Evolutionary conservation across 2,113 vertebrate species (phyloP), one percentile per base, ranked within the genome.

Genomic region (Reinhardtius hippoglossoides): DNA sequence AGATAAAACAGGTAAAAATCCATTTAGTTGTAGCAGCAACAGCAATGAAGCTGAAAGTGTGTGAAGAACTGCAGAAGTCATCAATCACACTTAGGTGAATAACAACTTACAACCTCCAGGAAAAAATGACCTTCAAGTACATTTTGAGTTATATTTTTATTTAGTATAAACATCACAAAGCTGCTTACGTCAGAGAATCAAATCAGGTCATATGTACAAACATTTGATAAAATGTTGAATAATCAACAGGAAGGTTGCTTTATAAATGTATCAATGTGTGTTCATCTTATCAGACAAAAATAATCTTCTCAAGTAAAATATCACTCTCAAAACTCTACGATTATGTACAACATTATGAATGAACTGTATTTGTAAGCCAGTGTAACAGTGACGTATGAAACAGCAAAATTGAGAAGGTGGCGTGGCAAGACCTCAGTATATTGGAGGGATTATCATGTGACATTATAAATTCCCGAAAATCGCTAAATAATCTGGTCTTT

Each of bases 111-210:
- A 37, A 54, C 7, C n/a, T 54, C 20, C n/a, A 14, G 5, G 7
- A 62, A 62, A 12, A 13, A 62, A 42, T 40, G 4, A 21, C 60
- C 9, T 9, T 20, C 3, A 14, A 9, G 3, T 18, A 44, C 3
- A 48, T 48, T 48, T 78, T 16, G 21, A 58, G 26, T 67, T 67
- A 26, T 72, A 46, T 73, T 77, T 89, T 88, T 88, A 90, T 90
- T 92, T 21, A 40, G 23, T 40, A 83, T 65, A 50, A 80, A 83
- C 84, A 82, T 74, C 26, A 71, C 0, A 0, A 62, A 40, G 57
- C 42, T 71, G 23, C 35, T 48, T 70, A 71, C 61, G 27, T 46
- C 54, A 76, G n/a, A 55, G 61, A 78, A 18, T 23, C 71, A 24
- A 20, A 68, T 74, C 55, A 78, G 9, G 16, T 75, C 26, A 64